Percentiles rank a stretch among this genome's conserved stretches.
Evolutionary conservation across 2,888 invertebrate species (phyloP).

Genomic region (Pachydiplax longipennis): DNA sequence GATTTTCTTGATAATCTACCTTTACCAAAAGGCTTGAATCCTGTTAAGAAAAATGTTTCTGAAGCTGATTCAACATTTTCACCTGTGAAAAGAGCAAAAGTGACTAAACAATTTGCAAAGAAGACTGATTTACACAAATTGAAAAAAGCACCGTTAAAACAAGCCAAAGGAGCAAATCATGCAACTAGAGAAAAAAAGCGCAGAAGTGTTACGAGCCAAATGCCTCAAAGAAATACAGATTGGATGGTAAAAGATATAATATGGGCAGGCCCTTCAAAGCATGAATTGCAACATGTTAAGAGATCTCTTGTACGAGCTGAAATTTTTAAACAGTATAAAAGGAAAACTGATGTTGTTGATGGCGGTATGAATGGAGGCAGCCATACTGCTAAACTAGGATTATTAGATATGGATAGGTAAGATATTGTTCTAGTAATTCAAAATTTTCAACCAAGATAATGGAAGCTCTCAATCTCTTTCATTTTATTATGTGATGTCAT

Average conservation of each 20-base stretch:
- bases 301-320: constrained; percentile 48
- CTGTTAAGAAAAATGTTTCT: constrained; percentile 48
- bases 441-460: not conserved
- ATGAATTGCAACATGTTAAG: constrained; percentile 48
- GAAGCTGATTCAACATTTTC: not conserved
- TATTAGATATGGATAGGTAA: constrained; percentile 59
- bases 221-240: not conserved
- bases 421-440: constrained; percentile 2
- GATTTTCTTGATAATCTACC: constrained; percentile 68
- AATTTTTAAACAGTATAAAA: constrained; percentile 39
- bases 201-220: not conserved
- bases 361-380: not conserved
- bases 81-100: not conserved
- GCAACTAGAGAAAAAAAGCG: not conserved
- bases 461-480: no score
- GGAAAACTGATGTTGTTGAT: constrained; percentile 1
- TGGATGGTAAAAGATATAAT: constrained; percentile 1
- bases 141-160: not conserved
- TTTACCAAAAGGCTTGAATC: constrained; percentile 55
- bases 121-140: not conserved
- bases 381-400: constrained; percentile 58
- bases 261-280: not conserved
- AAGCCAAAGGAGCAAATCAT: not conserved
- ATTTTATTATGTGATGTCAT: not conserved
- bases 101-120: not conserved